These are phyloP conservation scores for Cecropterus lyciades DNA, from an alignment of 1,140 invertebrate genomes.

Conservation along the genomic window DNA sequence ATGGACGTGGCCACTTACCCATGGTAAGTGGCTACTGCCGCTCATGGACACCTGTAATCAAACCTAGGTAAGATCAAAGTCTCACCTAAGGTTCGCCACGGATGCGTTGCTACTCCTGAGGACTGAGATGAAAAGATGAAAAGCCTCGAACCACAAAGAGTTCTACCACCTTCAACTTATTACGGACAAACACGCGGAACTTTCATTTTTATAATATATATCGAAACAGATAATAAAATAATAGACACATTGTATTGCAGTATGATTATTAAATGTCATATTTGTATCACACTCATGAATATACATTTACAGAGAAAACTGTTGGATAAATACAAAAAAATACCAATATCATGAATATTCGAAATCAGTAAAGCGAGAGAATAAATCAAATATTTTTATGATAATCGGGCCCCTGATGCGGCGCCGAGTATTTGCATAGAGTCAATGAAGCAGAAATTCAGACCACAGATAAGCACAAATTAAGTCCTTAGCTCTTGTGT, in stretches of 20 bases:
- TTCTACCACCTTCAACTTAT: too few relatives aligned
- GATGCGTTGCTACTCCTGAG: too few relatives aligned
- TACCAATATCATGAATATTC: slow-evolving; percentile 48
- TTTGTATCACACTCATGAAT: slow-evolving; percentile 3
- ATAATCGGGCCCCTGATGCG: slow-evolving; percentile 50
- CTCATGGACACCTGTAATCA: too few relatives aligned
- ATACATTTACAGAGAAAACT: slow-evolving; percentile 7
- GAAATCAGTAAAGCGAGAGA: slow-evolving; percentile 39
- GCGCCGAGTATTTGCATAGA: slow-evolving; percentile 53
- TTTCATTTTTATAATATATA: too few relatives aligned
- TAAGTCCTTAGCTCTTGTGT: slow-evolving; percentile 35
- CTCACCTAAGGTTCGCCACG: too few relatives aligned
- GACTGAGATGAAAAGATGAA: too few relatives aligned
- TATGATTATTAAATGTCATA: slow-evolving; percentile 3
- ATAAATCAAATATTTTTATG: slow-evolving; percentile 59
- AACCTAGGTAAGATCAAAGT: too few relatives aligned
- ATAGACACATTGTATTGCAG: background rate
- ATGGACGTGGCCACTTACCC: too few relatives aligned
- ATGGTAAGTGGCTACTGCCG: too few relatives aligned
- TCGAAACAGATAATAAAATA: too few relatives aligned
- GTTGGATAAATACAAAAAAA: slow-evolving; percentile 13
- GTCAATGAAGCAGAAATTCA: slow-evolving; percentile 54
- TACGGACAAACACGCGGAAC: too few relatives aligned
- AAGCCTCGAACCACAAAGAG: too few relatives aligned
- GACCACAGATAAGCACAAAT: slow-evolving; percentile 54